Evolutionary conservation across 2,113 vertebrate genomes (phyloP), one percentile per base, ranked within the genome.

Genomic region (Mirza zaza): DNA sequence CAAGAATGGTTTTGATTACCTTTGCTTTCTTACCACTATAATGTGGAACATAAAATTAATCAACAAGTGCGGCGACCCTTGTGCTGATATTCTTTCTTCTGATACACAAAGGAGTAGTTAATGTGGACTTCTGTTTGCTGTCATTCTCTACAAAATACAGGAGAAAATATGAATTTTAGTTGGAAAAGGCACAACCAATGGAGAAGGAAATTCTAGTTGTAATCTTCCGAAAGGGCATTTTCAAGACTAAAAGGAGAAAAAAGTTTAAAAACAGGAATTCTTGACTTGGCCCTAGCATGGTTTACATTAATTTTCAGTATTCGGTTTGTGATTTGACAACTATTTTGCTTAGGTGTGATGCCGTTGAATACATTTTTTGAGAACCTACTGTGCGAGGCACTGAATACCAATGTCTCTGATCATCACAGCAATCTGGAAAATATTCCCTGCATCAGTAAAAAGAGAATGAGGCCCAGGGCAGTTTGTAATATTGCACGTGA

Each of bases 151-250:
- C 6, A 90, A 59, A 93, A 57, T 73, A 48, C 0, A 11, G 55
- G 80, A 57, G 70, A 84, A 83, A 81, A 83, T 45, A 15, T 65
- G 10, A 75, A 45, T 96, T 39, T 76, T 81, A 50, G 15, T 32
- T 75, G 86, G 17, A 85, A 90, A 91, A 42, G 29, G 5, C 34
- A 27, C 18, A 84, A 15, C 29, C 12, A 50, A 12, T 36, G 63
- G 67, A 63, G 79, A 91, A 97, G 71, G 50, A 93, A 88, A 89
- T 55, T 92, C 18, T 95, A 9, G 52, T 87, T 94, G 39, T 77
- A 88, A 73, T 82, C 23, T 82, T 89, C 21, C 17, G 36, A 81
- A 52, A 55, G 52, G 25, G 8, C 42, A 73, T 73, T 97, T 83
- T 88, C 29, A n/a, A 75, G 27, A 87, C 13, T 10, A 68, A 87